These are phyloP conservation scores for Margaritifera margaritifera DNA, from an alignment of 2,888 invertebrate species.

Conservation along the genomic window DNA sequence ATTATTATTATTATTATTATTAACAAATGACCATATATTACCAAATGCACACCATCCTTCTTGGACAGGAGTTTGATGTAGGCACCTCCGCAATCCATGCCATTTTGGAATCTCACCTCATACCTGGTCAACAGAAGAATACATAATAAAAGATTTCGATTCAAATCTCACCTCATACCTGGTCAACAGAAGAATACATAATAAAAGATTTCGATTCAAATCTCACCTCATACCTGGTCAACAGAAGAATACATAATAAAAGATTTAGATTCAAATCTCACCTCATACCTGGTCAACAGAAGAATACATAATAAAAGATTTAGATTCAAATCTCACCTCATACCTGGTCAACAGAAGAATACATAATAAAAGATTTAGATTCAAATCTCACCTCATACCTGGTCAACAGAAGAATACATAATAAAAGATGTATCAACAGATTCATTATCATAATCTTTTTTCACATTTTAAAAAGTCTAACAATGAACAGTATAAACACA, in stretches of 20 bases:
- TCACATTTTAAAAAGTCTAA: no score
- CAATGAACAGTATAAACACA: no score
- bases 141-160: no score
- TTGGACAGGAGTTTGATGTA: constrained; percentile 93
- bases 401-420: constrained; percentile 7
- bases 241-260: constrained; percentile 13
- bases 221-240: constrained; percentile 75
- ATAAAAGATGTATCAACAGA: no score
- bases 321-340: constrained; percentile 80
- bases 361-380: no score
- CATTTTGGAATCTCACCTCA: constrained; percentile 86
- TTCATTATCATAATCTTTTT: no score
- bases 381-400: constrained; percentile 80
- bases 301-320: no score
- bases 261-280: no score
- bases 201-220: no score
- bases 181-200: constrained; percentile 8
- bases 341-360: constrained; percentile 68
- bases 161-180: constrained; percentile 80
- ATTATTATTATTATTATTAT: background rate
- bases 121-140: constrained; percentile 68
- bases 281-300: constrained; percentile 74
- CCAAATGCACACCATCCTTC: constrained; percentile 80
- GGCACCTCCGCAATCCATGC: constrained; percentile 98
- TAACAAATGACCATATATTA: constrained; percentile 21